Evolutionary conservation across 2,113 vertebrate genomes (phyloP), one percentile per base, ranked within the genome.

Genomic region (Ciconia boyciana): DNA sequence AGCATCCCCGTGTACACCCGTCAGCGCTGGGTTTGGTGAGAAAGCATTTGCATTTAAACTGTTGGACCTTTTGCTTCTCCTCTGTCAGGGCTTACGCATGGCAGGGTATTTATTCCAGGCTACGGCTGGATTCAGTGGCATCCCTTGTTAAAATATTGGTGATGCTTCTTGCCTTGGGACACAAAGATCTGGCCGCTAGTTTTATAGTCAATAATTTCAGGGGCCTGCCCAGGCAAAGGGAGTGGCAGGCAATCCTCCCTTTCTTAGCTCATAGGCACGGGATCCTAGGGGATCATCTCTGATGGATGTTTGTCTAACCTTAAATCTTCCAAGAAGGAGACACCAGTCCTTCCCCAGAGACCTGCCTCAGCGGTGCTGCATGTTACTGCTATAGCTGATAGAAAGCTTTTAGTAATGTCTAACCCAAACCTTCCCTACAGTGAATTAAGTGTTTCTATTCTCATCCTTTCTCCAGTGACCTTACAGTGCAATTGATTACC

Each of bases 11-110:
- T 8, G 52, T 5, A 3, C 32, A 26, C 16, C 34, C 19, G 0
- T 12, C 70, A 16, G 60, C 0, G 8, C 69, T 8, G 41, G 28
- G 10, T 20, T 29, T 58, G 52, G 15, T 16, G 32, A 28, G 41
- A 61, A 70, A 49, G 2, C n/a, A 16, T 39, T 54, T 70, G 55
- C n/a, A 44, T 51, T 54, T 36, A 22, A 64, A 22, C 39, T 21
- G 39, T n/a, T 39, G 55, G 49, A 39, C 19, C 19, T 54, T 8
- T 6, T 52, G 7, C 62, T 69, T 62, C 83, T 69, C 55, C 39
- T 70, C n/a, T n/a, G 14, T 9, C 66, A 75, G 78, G 68, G 11
- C 6, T 90, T 21, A 18, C 0, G 0, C 18, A 1, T 3, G 19
- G 49, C 54, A 46, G 55, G 83, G 21, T 24, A 36, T 71, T 76